A percentile compares a stretch with the other conserved stretches of the same genome.
phyloP scores from a whole-genome alignment of 2,888 invertebrate species.

The Philopedon plagiatum region DNA sequence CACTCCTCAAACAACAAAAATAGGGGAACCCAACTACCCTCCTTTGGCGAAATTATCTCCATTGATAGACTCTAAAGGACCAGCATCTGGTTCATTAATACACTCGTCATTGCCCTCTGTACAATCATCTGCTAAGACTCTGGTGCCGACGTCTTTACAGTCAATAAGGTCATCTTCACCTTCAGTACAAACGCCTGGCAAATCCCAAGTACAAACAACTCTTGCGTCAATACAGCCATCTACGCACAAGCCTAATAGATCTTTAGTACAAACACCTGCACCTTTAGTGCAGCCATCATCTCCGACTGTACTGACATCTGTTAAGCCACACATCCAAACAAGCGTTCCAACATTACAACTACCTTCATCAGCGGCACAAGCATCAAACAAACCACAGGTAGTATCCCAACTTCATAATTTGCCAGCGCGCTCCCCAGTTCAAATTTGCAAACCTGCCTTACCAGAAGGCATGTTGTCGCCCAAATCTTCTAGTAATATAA shows the following conservation, averaged over 20 bases:
- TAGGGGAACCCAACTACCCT: slow-evolving; percentile 57
- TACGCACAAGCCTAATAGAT: neutral
- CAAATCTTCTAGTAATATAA: slow-evolving; percentile 51
- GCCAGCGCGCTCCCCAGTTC: slow-evolving; percentile 59
- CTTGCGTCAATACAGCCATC: neutral
- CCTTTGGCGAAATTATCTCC: slow-evolving; percentile 52
- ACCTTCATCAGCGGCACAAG: slow-evolving; percentile 34
- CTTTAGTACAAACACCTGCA: neutral
- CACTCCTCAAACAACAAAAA: slow-evolving; percentile 56
- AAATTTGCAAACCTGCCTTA: slow-evolving; percentile 54
- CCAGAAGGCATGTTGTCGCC: slow-evolving; percentile 53
- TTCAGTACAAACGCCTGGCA: neutral
- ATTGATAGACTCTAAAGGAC: neutral
- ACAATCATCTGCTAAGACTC: neutral
- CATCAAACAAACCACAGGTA: slow-evolving; percentile 51
- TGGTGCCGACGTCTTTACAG: neutral
- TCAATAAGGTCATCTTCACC: neutral
- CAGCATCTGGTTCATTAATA: neutral
- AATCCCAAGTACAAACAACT: neutral
- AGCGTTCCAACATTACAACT: neutral
- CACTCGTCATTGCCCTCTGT: neutral
- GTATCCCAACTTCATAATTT: slow-evolving; percentile 59
- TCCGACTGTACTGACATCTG: neutral
- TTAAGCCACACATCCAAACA: neutral
- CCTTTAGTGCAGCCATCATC: neutral